These are phyloP conservation scores for Stegodyphus dumicola DNA, from an alignment of 1,140 invertebrate genomes.

Conservation along the genomic window DNA sequence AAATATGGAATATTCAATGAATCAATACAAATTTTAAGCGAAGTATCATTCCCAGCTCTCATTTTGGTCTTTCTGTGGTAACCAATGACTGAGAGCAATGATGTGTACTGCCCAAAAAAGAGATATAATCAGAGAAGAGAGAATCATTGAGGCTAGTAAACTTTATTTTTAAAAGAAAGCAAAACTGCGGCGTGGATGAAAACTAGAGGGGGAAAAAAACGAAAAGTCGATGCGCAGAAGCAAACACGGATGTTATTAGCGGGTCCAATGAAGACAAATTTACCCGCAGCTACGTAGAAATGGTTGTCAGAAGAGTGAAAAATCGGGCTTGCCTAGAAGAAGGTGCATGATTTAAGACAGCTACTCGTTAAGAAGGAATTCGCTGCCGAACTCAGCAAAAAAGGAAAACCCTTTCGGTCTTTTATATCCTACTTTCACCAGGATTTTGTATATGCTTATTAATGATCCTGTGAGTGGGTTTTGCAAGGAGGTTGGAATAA, in stretches of 20 bases:
- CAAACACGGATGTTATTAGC: slow-evolving; percentile 42
- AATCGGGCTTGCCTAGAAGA: slow-evolving; percentile 9
- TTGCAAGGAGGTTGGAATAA: too few relatives aligned
- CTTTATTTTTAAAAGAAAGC: neutral
- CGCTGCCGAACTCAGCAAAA: too few relatives aligned
- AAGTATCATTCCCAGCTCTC: too few relatives aligned
- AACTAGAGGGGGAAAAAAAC: neutral
- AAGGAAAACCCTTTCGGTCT: too few relatives aligned
- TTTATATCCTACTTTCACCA: too few relatives aligned
- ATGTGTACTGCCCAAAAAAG: neutral
- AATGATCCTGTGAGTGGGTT: too few relatives aligned
- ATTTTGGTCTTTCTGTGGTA: too few relatives aligned
- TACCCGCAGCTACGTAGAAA: slow-evolving; percentile 39
- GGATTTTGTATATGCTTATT: too few relatives aligned
- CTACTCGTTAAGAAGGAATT: slow-evolving; percentile 10
- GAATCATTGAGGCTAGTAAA: neutral
- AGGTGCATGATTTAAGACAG: slow-evolving; percentile 26
- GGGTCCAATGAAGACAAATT: slow-evolving; percentile 58
- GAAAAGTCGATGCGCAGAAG: neutral
- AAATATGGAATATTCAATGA: too few relatives aligned
- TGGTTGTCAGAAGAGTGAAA: slow-evolving; percentile 39
- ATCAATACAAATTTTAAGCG: too few relatives aligned
- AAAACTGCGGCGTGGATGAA: neutral
- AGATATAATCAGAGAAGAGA: neutral
- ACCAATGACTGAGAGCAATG: neutral